Evolutionary conservation across 1,140 invertebrate species (phyloP), one percentile per base, ranked within the genome.

Genomic region (Phenacoccus solenopsis): DNA sequence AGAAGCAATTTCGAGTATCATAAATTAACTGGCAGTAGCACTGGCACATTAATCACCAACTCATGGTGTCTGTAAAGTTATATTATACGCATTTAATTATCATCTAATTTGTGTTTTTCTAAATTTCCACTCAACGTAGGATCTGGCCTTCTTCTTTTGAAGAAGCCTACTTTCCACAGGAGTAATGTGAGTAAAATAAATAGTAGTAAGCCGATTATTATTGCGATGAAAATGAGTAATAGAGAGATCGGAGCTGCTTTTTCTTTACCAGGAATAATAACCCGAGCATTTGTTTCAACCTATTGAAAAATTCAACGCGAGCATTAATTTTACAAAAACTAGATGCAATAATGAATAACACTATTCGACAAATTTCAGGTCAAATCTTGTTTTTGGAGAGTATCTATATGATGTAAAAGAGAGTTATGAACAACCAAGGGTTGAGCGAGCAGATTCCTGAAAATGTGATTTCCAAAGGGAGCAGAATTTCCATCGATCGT

Each of bases 81-180:
- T 73, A 32, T 73, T 68, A 28, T 75, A 73, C 59, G 75, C 73
- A 57, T 75, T n/a, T n/a, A 70, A 69, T 70, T 71, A 56, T 89
- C 88, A 32, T 90, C 87, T 28, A 86, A 87, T 72, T 84, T 84
- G 71, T 88, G 87, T 76, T 90, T 91, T 76, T 89, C 86, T 25
- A 92, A 78, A 78, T 91, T 93, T 5, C 90, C 90, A 4, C 88
- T 90, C 0, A 93, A 76, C 20, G 90, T 93, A 0, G 87, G 87
- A 78, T 93, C 90, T 9, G 88, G 88, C 27, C 84, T 80, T 72
- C 89, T 83, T 69, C 89, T 77, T 77, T 93, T 93, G 80, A 96
- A 96, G 83, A 96, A 96, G 57, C 93, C 93, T 28, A 89, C 81
- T 80, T 90, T 93, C 86, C 90, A 92, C 24, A 95, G 77, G 2